These are phyloP conservation scores for Strigamia transsilvanica DNA, from an alignment of 2,888 invertebrate species.

Conservation along the genomic window DNA sequence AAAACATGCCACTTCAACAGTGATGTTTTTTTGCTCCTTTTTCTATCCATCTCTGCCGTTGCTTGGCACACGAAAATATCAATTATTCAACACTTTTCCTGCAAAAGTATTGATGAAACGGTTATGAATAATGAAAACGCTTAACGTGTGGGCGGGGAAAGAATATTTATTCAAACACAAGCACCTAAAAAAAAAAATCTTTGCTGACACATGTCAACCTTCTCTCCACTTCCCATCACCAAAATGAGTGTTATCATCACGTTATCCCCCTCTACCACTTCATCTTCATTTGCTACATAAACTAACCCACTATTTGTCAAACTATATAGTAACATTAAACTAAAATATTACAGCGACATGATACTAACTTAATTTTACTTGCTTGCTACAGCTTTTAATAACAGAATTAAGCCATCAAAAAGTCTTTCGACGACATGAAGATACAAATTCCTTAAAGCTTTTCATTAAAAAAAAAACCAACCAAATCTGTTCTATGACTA, in stretches of 20 bases:
- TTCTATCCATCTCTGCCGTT: conserved; percentile 22
- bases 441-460: no score
- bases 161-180: conserved; percentile 38
- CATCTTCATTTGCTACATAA: conserved; percentile 18
- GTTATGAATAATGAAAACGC: conserved; percentile 38
- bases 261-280: not conserved
- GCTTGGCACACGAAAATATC: conserved; percentile 34
- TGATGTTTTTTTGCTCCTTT: conserved; percentile 1
- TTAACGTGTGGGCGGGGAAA: conserved; percentile 38
- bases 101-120: conserved; percentile 38
- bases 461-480: no score
- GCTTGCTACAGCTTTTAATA: not conserved
- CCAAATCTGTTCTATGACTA: no score
- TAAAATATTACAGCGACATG: not conserved
- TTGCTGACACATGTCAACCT: conserved; percentile 35
- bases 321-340: not conserved
- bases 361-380: not conserved
- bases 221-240: conserved; percentile 26
- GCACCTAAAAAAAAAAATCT: conserved; percentile 29
- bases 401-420: conserved; percentile 1
- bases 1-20: conserved; percentile 9
- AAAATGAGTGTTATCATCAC: conserved; percentile 26
- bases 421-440: no score
- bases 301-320: conserved; percentile 7
- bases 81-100: conserved; percentile 38